Conservation (phyloP, 2,113 vertebrate species). For the Cephalopholis sonnerati region DNA sequence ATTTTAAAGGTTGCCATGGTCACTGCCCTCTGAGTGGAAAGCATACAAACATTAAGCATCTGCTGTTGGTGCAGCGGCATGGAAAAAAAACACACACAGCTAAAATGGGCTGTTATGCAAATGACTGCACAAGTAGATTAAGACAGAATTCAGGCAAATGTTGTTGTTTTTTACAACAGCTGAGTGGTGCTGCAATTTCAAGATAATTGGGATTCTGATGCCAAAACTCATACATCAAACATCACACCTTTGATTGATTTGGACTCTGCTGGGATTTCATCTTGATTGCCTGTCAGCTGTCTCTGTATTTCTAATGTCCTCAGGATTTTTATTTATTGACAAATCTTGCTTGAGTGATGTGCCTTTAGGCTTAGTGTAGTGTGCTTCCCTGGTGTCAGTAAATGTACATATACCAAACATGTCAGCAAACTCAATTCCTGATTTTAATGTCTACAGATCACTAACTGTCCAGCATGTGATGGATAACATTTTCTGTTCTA, state of each 20-base stretch:
- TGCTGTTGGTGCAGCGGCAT: neutral
- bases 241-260: neutral
- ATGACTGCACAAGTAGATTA: neutral
- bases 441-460: neutral
- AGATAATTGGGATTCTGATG: neutral
- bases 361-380: neutral
- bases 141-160: neutral
- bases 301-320: neutral
- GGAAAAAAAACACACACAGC: neutral
- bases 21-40: neutral
- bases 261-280: neutral
- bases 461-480: neutral
- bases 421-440: neutral
- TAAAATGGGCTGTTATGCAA: constrained; percentile 7
- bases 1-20: constrained; percentile 19
- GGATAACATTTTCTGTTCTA: neutral
- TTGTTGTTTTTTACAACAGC: neutral
- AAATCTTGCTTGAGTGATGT: neutral
- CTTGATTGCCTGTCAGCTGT: neutral
- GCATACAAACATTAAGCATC: constrained; percentile 3
- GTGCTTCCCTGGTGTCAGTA: neutral
- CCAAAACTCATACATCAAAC: neutral
- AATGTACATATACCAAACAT: neutral
- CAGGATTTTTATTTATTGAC: neutral
- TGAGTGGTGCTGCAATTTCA: neutral